phyloP scores from a whole-genome alignment of 2,113 vertebrate genomes.

The Daboia siamensis region DNA sequence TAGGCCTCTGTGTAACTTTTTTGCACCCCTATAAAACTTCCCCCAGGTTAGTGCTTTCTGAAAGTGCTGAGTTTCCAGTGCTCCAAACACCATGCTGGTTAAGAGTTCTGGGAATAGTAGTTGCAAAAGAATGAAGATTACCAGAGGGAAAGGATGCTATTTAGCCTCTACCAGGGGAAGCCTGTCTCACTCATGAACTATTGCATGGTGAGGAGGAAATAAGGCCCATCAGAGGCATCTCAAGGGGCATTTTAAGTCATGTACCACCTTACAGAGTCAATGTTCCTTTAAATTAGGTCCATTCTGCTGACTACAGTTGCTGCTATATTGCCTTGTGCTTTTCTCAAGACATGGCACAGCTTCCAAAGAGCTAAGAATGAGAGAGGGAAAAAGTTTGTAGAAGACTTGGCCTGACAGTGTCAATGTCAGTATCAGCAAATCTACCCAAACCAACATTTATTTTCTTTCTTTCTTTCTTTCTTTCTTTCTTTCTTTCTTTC shows the following conservation, averaged over 20 bases:
- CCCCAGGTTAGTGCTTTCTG: background rate
- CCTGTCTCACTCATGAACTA: background rate
- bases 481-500: background rate
- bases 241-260: background rate
- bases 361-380: background rate
- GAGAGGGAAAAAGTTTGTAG: background rate
- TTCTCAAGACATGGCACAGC: background rate
- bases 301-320: background rate
- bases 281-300: conserved; percentile 9
- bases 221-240: background rate
- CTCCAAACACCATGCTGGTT: background rate
- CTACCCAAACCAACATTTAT: background rate
- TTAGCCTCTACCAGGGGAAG: background rate
- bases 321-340: background rate
- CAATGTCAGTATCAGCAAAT: background rate
- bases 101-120: background rate
- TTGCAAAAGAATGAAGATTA: background rate
- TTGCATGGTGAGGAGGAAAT: background rate
- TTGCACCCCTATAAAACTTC: background rate
- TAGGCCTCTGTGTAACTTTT: background rate
- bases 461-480: background rate
- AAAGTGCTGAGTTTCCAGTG: background rate
- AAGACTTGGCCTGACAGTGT: background rate
- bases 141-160: background rate
- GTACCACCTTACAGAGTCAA: conserved; percentile 1